Conservation (phyloP, 1,140 invertebrate species). For the Trichonephila clavipes region DNA sequence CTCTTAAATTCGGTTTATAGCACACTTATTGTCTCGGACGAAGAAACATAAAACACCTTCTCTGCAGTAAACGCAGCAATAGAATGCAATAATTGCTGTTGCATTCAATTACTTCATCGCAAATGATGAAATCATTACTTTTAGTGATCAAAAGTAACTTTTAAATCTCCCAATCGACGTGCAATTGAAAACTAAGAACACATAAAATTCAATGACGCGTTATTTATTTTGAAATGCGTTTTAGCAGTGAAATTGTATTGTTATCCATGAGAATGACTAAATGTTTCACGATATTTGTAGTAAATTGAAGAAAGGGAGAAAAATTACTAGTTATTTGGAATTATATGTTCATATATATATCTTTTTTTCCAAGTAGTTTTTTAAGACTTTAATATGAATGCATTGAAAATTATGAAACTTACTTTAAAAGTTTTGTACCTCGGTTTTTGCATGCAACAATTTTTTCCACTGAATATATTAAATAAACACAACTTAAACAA, state of each 20-base stretch:
- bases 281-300: not conserved
- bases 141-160: not conserved
- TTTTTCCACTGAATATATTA: too few relatives aligned
- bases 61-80: not conserved
- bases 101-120: constrained; percentile 3
- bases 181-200: not conserved
- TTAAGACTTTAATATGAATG: not conserved
- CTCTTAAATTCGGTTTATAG: constrained; percentile 4
- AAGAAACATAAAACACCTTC: too few relatives aligned
- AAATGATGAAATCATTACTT: constrained; percentile 20
- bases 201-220: not conserved
- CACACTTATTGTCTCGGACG: not conserved
- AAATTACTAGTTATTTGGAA: not conserved
- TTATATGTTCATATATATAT: not conserved
- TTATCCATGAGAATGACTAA: not conserved
- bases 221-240: not conserved
- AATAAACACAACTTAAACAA: too few relatives aligned
- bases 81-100: constrained; percentile 1
- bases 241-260: constrained; percentile 15
- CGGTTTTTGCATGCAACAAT: not conserved
- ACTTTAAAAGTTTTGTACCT: not conserved
- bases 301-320: not conserved
- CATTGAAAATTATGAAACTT: not conserved
- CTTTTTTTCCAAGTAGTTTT: not conserved
- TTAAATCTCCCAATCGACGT: not conserved